Conservation (phyloP, 2,113 vertebrate species). For the Amphiprion ocellaris region DNA sequence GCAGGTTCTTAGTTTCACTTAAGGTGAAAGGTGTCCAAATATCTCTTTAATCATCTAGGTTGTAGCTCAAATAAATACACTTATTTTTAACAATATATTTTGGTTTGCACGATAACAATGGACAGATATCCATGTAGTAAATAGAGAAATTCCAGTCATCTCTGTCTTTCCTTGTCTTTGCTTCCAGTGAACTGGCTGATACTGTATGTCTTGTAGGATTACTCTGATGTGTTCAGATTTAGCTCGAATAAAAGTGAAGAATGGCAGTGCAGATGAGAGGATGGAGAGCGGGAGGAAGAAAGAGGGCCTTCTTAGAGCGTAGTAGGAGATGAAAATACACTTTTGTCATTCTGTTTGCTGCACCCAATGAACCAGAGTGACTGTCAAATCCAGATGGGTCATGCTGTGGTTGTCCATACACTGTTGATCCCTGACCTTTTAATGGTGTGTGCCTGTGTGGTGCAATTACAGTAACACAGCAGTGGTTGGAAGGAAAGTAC, state of each 20-base stretch:
- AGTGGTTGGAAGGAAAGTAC: neutral
- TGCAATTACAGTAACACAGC: conserved; percentile 39
- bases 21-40: too few species aligned
- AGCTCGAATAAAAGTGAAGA: conserved; percentile 42
- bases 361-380: conserved; percentile 29
- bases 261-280: conserved; percentile 22
- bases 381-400: conserved; percentile 49
- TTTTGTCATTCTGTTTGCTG: conserved; percentile 51
- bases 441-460: conserved; percentile 15
- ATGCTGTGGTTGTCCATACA: conserved; percentile 46
- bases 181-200: conserved; percentile 23
- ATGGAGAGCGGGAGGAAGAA: conserved; percentile 28
- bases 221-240: conserved; percentile 60
- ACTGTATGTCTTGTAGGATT: conserved; percentile 38
- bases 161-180: conserved; percentile 13
- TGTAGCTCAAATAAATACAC: too few species aligned
- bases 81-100: neutral
- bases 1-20: too few species aligned
- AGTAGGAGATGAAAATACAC: conserved; percentile 51
- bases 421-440: conserved; percentile 43
- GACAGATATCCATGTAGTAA: conserved; percentile 9
- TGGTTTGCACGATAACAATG: conserved; percentile 14
- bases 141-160: conserved; percentile 30
- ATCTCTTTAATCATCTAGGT: too few species aligned
- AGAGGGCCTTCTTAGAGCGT: conserved; percentile 34